These are phyloP conservation scores for Condylura cristata DNA, from an alignment of 2,113 vertebrate species.

Conservation along the genomic window DNA sequence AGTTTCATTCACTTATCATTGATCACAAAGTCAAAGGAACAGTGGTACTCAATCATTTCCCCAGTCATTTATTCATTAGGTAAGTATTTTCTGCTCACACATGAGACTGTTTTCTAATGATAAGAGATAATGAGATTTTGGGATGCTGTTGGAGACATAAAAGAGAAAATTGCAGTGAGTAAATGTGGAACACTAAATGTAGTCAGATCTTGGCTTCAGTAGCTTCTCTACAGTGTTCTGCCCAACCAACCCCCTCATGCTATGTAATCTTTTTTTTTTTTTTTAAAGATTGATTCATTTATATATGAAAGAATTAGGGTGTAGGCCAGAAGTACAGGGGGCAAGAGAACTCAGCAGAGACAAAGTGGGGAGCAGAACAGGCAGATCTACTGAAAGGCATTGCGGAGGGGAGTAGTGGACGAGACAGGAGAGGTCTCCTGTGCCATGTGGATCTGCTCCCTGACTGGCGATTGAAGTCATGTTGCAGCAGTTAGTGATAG, in stretches of 20 bases:
- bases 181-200: background rate
- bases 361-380: too few species aligned
- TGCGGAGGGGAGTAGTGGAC: too few species aligned
- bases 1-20: background rate
- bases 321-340: too few species aligned
- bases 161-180: background rate
- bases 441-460: too few species aligned
- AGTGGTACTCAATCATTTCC: background rate
- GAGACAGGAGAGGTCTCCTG: too few species aligned
- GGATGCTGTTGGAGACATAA: background rate
- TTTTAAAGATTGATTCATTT: too few species aligned
- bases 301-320: too few species aligned
- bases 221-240: background rate
- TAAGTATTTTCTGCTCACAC: constrained; percentile 17
- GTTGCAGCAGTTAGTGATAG: too few species aligned
- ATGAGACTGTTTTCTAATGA: background rate
- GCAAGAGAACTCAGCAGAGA: too few species aligned
- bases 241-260: background rate
- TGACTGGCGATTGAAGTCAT: too few species aligned
- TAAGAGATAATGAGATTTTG: background rate
- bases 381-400: too few species aligned
- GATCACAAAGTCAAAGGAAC: background rate
- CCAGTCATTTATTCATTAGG: background rate
- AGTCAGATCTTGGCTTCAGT: background rate
- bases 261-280: background rate